A percentile compares a stretch with the other conserved stretches of the same genome.
phyloP scores from a whole-genome alignment of 2,113 vertebrate genomes.

The Chauna torquata region DNA sequence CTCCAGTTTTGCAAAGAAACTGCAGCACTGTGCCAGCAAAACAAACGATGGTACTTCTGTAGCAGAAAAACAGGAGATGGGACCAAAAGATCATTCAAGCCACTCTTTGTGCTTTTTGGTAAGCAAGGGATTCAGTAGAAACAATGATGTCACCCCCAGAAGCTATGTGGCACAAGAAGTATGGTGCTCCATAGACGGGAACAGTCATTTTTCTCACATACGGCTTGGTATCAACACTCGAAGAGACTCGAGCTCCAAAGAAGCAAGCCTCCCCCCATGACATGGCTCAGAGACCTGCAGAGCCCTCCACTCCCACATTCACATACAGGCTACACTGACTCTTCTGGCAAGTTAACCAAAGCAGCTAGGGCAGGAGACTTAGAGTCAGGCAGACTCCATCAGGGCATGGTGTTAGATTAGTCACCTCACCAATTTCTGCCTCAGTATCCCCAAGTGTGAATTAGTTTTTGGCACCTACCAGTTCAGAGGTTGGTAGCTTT shows the following conservation, averaged over 20 bases:
- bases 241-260: background rate
- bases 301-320: background rate
- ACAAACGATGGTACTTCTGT: background rate
- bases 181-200: background rate
- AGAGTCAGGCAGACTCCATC: background rate
- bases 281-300: background rate
- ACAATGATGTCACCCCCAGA: fast-evolving
- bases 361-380: background rate
- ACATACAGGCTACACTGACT: background rate
- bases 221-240: background rate
- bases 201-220: background rate
- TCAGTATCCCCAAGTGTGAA: constrained; percentile 10
- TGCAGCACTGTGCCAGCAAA: background rate
- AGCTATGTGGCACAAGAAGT: fast-evolving
- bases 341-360: background rate
- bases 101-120: background rate
- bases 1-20: background rate
- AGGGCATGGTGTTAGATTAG: background rate
- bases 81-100: background rate
- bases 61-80: background rate
- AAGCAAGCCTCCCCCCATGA: background rate
- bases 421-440: background rate
- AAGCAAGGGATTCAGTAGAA: background rate
- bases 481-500: background rate
- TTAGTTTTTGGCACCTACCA: constrained; percentile 29